Base-by-base conservation (phyloP, 2,888 invertebrate genomes). In the Auanema sp. region DNA sequence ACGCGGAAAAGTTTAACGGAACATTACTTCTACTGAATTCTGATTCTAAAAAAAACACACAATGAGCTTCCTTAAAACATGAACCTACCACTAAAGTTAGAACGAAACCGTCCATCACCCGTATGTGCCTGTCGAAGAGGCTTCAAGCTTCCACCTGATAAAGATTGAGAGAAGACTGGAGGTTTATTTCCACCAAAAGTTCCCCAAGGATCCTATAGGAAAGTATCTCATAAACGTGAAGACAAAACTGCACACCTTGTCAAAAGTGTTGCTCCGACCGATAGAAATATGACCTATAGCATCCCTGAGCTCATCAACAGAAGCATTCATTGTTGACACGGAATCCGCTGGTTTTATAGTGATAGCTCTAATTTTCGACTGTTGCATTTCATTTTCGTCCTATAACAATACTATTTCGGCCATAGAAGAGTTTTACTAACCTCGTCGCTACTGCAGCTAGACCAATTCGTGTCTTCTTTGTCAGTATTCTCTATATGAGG, bases 81-180 rank as follows among this genome's bases (percentile, higher is more conserved):
- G 14, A 21, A 21, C 55, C 4, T 8, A 78, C 78, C 77, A 64
- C 68, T 72, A 60, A 75, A 78, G 56, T 77, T 77, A 18, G 74
- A 68, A 11, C 79, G 51, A 49, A 79, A 70, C 21, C 78, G 68
- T 8, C 79, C 80, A 52, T 82, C 82, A 2, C 80, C 82, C 4
- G 82, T 82, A 43, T 80, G 73, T 43, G 78, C 75, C 2, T 78
- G 71, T 33, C 79, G 63, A 21, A 82, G 62, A 0, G 81, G 79
- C 33, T 73, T 70, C 6, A 72, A 51, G 18, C 65, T 68, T 6
- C 71, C 63, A 1, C 64, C 63, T 51, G 75, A 75, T 63, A 80
- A 66, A n/a, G 79, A 79, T 56, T 81, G 79, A 12, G 81, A 77
- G 58, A 81, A 81, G 24, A 74, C 60, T 1, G 73, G 66, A 0